phyloP scores from a whole-genome alignment of 2,113 vertebrate species.

The Esox niger region DNA sequence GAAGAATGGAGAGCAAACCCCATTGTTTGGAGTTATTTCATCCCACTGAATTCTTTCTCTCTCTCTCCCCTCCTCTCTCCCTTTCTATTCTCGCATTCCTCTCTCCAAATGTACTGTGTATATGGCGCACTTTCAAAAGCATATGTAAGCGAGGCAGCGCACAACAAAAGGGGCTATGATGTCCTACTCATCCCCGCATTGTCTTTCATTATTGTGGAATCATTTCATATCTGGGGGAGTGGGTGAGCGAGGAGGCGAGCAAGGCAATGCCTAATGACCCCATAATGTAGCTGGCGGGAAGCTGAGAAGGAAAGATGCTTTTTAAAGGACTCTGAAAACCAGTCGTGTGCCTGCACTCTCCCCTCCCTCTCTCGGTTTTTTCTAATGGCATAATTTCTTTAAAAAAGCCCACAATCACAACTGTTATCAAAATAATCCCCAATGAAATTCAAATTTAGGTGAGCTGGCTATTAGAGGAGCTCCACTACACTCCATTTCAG shows the following conservation, averaged over 20 bases:
- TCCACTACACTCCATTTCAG: conserved; percentile 84
- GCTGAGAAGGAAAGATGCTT: conserved; percentile 76
- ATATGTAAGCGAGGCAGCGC: conserved; percentile 62
- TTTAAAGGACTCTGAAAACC: conserved; percentile 78
- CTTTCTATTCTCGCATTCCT: conserved; percentile 41
- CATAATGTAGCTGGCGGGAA: conserved; percentile 80
- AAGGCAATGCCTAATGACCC: conserved; percentile 86
- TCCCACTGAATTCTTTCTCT: conserved; percentile 33
- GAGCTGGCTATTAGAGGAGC: conserved; percentile 87
- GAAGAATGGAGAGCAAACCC: conserved; percentile 74
- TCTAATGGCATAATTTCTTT: conserved; percentile 85
- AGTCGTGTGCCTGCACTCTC: conserved; percentile 58
- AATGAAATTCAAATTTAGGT: conserved; percentile 92
- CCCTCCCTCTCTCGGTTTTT: conserved; percentile 54
- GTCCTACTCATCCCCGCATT: conserved; percentile 66
- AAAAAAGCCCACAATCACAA: conserved; percentile 83
- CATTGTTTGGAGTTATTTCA: conserved; percentile 75
- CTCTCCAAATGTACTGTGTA: conserved; percentile 65
- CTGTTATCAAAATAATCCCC: conserved; percentile 90
- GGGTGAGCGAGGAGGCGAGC: conserved; percentile 37
- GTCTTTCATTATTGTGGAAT: conserved; percentile 74
- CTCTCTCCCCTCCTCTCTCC: conserved; percentile 14
- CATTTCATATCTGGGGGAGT: conserved; percentile 58
- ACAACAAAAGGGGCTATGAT: conserved; percentile 70
- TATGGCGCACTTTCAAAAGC: conserved; percentile 67